Evolutionary conservation across 2,113 vertebrate species (phyloP).

Genomic region (Gyps fulvus): DNA sequence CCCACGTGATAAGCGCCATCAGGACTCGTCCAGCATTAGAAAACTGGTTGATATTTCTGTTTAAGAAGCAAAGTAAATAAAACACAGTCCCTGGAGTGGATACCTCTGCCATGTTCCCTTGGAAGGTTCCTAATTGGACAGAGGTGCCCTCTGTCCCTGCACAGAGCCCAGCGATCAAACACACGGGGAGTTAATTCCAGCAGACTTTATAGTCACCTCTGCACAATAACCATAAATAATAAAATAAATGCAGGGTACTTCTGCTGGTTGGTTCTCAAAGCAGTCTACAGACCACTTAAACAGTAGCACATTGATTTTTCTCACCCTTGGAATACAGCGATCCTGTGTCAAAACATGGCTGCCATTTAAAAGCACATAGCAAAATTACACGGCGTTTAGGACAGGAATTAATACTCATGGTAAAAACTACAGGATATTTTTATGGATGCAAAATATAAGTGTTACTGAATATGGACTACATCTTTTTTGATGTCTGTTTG

Average conservation of each 20-base stretch:
- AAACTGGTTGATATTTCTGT: background rate
- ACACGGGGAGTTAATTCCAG: constrained; percentile 9
- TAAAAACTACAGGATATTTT: background rate
- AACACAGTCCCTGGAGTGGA: background rate
- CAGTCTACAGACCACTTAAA: background rate
- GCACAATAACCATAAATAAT: constrained; percentile 53
- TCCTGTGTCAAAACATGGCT: constrained; percentile 24
- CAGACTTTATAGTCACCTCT: constrained; percentile 39
- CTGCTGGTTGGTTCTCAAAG: constrained; percentile 42
- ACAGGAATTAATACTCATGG: background rate
- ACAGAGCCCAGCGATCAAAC: background rate
- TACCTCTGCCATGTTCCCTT: background rate
- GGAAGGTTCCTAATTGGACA: constrained; percentile 14
- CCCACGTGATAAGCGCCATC: accelerated
- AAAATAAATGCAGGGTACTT: constrained; percentile 27
- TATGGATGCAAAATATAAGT: background rate
- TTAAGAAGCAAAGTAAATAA: constrained; percentile 22
- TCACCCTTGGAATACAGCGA: background rate
- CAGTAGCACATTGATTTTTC: constrained; percentile 55
- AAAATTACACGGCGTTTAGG: background rate
- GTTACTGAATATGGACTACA: background rate
- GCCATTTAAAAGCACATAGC: background rate
- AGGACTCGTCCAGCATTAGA: background rate
- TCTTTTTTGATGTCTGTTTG: background rate
- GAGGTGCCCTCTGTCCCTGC: background rate